Conservation (phyloP, 2,888 invertebrate species). For the Cheilosia vulpina region DNA sequence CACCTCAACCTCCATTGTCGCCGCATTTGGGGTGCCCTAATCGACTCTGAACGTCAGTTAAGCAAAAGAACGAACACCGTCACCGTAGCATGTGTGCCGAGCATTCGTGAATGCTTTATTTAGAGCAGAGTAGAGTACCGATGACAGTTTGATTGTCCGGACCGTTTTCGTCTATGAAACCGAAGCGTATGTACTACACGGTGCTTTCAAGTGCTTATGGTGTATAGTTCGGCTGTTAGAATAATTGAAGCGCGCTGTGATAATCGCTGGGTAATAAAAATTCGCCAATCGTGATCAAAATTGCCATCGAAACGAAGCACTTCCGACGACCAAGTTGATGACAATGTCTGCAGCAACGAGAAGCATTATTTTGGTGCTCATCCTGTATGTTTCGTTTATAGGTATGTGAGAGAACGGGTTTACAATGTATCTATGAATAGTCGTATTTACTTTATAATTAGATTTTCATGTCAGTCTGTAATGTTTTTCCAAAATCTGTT, state of each 20-base stretch:
- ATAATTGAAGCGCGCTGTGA: conserved; percentile 70
- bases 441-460: too few relatives aligned
- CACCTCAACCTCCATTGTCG: conserved; percentile 10
- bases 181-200: conserved; percentile 15
- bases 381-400: conserved; percentile 48
- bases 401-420: conserved; percentile 21
- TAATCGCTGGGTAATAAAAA: conserved; percentile 58
- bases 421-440: too few relatives aligned
- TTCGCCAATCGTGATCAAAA: conserved; percentile 53
- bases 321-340: conserved; percentile 61
- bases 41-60: conserved; percentile 44
- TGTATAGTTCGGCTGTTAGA: conserved; percentile 1
- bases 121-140: conserved; percentile 14
- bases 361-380: conserved; percentile 50
- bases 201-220: conserved; percentile 48
- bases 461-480: too few relatives aligned
- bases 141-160: conserved; percentile 46
- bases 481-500: too few relatives aligned
- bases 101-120: conserved; percentile 19
- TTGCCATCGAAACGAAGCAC: conserved; percentile 62
- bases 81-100: conserved; percentile 12
- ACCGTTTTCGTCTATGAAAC: conserved; percentile 41
- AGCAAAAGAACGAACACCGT: conserved; percentile 9
- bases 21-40: conserved; percentile 29
- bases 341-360: conserved; percentile 48